phyloP scores from a whole-genome alignment of 2,113 vertebrate genomes.

The Cricetomys ansorgei region DNA sequence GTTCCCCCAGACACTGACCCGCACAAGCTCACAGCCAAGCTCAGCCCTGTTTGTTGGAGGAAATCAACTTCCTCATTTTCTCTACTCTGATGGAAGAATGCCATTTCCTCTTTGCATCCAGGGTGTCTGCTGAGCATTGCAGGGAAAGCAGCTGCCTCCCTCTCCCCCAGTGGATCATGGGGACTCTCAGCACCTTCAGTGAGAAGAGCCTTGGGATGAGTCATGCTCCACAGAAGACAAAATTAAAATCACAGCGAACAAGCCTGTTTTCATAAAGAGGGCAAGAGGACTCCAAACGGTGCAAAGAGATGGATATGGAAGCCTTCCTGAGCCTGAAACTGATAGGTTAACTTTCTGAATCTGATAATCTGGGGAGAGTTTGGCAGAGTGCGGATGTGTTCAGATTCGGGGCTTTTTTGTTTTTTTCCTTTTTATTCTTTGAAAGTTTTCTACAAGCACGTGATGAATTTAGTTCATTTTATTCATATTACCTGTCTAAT shows the following conservation, averaged over 20 bases:
- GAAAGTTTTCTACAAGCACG: background rate
- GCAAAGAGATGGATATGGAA: constrained; percentile 53
- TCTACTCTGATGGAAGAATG: accelerated
- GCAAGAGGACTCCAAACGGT: background rate
- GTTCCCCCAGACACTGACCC: background rate
- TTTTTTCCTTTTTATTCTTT: background rate
- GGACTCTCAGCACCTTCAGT: background rate
- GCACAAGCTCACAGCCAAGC: accelerated
- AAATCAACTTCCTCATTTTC: background rate
- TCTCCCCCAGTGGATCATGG: background rate
- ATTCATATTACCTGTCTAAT: background rate
- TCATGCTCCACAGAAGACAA: background rate
- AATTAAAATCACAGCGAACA: background rate
- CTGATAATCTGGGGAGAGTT: constrained; percentile 50
- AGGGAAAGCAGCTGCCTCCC: background rate
- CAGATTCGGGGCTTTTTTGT: constrained; percentile 6
- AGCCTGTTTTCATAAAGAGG: background rate
- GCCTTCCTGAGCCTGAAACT: constrained; percentile 39
- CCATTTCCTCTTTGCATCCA: background rate
- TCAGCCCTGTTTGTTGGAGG: accelerated
- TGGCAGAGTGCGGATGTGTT: constrained; percentile 64
- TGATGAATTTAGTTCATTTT: background rate
- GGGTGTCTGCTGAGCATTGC: background rate
- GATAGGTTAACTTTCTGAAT: constrained; percentile 46
- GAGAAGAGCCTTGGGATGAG: background rate